These are phyloP conservation scores for Agrilus biguttatus DNA, from an alignment of 2,888 invertebrate species.

Conservation along the genomic window DNA sequence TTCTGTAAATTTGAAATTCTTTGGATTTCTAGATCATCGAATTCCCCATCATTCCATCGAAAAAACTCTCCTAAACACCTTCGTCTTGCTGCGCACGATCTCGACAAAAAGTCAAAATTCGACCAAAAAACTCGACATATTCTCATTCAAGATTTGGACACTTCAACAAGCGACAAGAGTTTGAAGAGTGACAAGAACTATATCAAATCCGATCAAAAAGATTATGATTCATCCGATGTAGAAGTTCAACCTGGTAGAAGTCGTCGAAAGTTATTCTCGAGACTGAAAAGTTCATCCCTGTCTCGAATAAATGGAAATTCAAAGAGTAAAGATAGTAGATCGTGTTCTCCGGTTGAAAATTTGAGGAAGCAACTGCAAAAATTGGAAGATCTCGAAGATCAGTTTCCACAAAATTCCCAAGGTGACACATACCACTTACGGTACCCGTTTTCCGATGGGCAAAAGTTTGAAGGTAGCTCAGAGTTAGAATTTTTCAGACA, in stretches of 20 bases:
- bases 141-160: constrained; percentile 29
- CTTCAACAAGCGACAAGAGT: constrained; percentile 33
- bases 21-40: no score
- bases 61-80: constrained; percentile 20
- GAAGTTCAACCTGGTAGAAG: constrained; percentile 38
- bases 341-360: constrained; percentile 64
- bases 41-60: constrained; percentile 22
- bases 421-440: constrained; percentile 65
- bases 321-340: constrained; percentile 36
- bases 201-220: constrained; percentile 20
- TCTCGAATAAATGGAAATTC: constrained; percentile 45
- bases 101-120: constrained; percentile 18
- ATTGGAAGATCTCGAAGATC: constrained; percentile 69
- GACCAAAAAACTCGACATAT: constrained; percentile 24
- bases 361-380: constrained; percentile 67
- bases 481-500: constrained; percentile 75
- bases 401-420: constrained; percentile 49
- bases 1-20: no score
- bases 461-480: constrained; percentile 37
- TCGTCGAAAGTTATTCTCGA: constrained; percentile 51
- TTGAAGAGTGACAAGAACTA: constrained; percentile 30
- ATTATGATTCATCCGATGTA: constrained; percentile 38
- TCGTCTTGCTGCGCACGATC: constrained; percentile 29
- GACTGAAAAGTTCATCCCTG: constrained; percentile 55
- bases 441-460: constrained; percentile 62